phyloP scores from a whole-genome alignment of 2,888 invertebrate species.

The Ametastegia equiseti region DNA sequence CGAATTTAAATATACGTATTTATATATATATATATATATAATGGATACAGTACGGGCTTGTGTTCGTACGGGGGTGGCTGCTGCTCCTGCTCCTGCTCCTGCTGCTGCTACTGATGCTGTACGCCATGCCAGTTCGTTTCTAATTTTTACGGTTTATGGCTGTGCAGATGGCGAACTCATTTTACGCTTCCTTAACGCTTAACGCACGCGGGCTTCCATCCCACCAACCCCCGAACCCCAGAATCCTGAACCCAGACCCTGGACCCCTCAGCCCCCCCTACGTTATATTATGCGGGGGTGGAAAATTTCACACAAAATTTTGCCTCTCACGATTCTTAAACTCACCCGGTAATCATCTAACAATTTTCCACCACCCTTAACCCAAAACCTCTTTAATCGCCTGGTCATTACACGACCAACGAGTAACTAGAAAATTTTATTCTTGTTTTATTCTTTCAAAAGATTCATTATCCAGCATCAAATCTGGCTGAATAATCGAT shows the following conservation, averaged over 20 bases:
- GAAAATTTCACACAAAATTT: constrained; percentile 8
- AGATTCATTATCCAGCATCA: too few species aligned
- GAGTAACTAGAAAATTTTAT: background rate
- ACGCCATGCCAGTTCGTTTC: constrained; percentile 15
- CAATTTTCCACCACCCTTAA: background rate
- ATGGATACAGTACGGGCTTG: background rate
- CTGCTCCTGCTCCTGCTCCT: too few species aligned
- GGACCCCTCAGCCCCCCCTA: too few species aligned
- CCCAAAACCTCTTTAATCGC: background rate
- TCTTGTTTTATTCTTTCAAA: background rate
- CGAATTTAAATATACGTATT: constrained; percentile 1
- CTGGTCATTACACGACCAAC: background rate
- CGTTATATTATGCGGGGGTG: constrained; percentile 1
- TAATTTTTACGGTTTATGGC: constrained; percentile 38
- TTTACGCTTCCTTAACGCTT: constrained; percentile 41
- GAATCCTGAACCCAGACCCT: too few species aligned
- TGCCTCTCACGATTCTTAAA: background rate
- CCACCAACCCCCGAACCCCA: too few species aligned
- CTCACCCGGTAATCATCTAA: background rate
- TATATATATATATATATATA: background rate
- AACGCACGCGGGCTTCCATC: constrained; percentile 20
- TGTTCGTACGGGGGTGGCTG: too few species aligned
- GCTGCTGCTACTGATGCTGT: background rate
- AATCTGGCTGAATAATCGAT: too few species aligned
- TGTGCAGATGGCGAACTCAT: constrained; percentile 43